These are phyloP conservation scores for Palaemon carinicauda DNA, from an alignment of 1,140 invertebrate genomes.

Conservation along the genomic window DNA sequence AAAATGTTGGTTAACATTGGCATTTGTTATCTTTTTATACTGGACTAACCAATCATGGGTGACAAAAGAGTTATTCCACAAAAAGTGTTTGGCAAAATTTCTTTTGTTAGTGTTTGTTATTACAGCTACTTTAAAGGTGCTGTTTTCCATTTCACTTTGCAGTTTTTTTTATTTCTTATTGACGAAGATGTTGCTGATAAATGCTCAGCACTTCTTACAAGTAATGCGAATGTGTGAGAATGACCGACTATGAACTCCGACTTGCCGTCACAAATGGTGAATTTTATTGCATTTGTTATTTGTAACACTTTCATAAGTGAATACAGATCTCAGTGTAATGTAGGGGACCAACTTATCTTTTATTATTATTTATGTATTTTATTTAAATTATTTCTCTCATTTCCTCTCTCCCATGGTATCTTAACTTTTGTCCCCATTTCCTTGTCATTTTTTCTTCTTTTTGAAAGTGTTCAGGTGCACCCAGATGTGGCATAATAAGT, in stretches of 20 bases:
- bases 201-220: not conserved
- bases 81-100: no score
- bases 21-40: no score
- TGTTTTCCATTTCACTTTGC: no score
- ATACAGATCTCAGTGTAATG: slow-evolving; percentile 57
- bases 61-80: no score
- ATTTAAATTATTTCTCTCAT: slow-evolving; percentile 52
- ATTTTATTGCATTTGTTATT: slow-evolving; percentile 47
- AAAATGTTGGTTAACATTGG: no score
- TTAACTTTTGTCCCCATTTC: not conserved
- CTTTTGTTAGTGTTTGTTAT: no score
- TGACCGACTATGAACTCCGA: not conserved
- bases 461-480: slow-evolving; percentile 18
- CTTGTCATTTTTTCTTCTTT: not conserved
- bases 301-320: slow-evolving; percentile 39
- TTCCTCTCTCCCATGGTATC: not conserved
- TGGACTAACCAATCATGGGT: no score
- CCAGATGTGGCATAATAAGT: not conserved
- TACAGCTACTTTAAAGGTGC: no score
- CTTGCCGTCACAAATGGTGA: slow-evolving; percentile 10
- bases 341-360: slow-evolving; percentile 49
- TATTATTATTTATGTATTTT: slow-evolving; percentile 55
- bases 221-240: not conserved
- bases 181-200: no score
- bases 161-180: no score